A percentile compares a stretch with the other conserved stretches of the same genome.
phyloP scores from a whole-genome alignment of 2,797 vertebrate species.

The Notolabrus celidotus region DNA sequence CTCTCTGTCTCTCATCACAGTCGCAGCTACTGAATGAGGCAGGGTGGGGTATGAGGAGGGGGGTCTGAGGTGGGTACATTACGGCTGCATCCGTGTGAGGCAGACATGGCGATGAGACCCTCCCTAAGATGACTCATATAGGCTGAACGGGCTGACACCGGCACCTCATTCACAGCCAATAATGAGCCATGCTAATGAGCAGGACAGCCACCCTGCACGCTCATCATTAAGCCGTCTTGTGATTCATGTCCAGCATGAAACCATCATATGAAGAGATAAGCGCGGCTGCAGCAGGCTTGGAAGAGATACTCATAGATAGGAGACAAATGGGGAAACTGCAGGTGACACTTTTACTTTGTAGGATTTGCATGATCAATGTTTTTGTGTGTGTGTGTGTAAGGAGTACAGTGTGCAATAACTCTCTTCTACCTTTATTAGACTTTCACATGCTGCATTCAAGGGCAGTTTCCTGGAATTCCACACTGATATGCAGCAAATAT shows the following conservation, averaged over 20 bases:
- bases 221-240: constrained; percentile 75
- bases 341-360: not conserved
- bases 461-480: constrained; percentile 24
- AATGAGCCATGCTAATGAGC: constrained; percentile 87
- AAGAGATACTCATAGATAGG: constrained; percentile 11
- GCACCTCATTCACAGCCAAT: constrained; percentile 86
- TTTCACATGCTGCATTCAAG: not conserved
- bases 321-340: not conserved
- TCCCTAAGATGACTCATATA: constrained; percentile 81
- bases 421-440: not conserved
- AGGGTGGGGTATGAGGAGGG: constrained; percentile 21
- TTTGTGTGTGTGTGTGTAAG: not conserved
- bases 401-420: not conserved
- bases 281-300: constrained; percentile 14
- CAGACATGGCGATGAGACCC: constrained; percentile 73
- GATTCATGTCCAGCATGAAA: constrained; percentile 74
- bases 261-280: constrained; percentile 62
- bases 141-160: constrained; percentile 81
- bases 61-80: constrained; percentile 15
- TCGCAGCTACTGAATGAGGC: constrained; percentile 48
- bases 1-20: constrained; percentile 27
- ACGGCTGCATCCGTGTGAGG: constrained; percentile 59
- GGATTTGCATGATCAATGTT: constrained; percentile 13
- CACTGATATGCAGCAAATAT: constrained; percentile 1
- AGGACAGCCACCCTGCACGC: constrained; percentile 78